Evolutionary conservation across 30 jellyfish, hydroid and myxozoan species (phyloP).

Genomic region (Nemopilema nomurai): DNA sequence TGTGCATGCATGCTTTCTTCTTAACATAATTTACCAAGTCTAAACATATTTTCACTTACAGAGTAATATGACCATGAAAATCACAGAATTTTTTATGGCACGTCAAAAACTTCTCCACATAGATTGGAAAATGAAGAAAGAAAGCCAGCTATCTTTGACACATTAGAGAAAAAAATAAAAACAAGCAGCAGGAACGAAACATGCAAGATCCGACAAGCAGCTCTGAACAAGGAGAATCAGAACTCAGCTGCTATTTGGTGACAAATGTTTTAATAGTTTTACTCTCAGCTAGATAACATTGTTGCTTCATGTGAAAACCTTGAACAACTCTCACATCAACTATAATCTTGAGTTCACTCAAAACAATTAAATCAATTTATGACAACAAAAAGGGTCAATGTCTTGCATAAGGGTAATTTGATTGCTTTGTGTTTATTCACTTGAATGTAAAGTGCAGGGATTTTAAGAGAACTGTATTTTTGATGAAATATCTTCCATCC

Average conservation of each 20-base stretch:
- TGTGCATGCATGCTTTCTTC: too few relatives aligned
- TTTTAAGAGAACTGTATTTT: not conserved
- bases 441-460: not conserved
- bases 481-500: not conserved
- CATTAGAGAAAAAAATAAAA: too few relatives aligned
- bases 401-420: not conserved
- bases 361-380: not conserved
- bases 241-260: not conserved
- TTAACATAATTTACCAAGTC: too few relatives aligned
- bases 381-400: not conserved
- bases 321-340: not conserved
- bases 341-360: not conserved
- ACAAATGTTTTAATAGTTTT: not conserved
- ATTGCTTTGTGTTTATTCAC: too few relatives aligned
- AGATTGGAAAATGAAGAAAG: too few relatives aligned
- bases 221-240: not conserved
- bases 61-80: too few relatives aligned
- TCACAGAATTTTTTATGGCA: too few relatives aligned
- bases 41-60: too few relatives aligned
- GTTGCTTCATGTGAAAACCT: not conserved
- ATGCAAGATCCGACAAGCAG: too few relatives aligned
- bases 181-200: too few relatives aligned
- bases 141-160: too few relatives aligned
- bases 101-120: too few relatives aligned
- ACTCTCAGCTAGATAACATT: not conserved